Conservation (phyloP, 2,797 vertebrate species). For the Chromobotia macracanthus region DNA sequence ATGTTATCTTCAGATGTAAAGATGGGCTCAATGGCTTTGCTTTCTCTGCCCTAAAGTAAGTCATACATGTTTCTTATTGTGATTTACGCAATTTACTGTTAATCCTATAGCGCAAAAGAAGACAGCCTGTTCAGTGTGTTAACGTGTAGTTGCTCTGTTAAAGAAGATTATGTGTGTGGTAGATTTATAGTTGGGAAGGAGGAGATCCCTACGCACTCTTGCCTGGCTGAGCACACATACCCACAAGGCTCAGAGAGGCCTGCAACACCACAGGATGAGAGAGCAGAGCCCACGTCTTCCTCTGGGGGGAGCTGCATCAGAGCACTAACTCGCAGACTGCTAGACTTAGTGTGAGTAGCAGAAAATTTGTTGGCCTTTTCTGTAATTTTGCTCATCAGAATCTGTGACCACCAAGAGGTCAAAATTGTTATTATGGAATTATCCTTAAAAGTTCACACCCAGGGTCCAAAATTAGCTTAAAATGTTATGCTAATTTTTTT, state of each 20-base stretch:
- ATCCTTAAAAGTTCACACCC: background rate
- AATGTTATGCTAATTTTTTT: no score
- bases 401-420: background rate
- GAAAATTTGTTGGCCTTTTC: background rate
- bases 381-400: background rate
- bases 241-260: slow-evolving; percentile 64
- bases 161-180: slow-evolving; percentile 40
- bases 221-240: slow-evolving; percentile 74
- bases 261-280: slow-evolving; percentile 54
- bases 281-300: slow-evolving; percentile 61
- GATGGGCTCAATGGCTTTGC: slow-evolving; percentile 96
- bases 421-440: background rate
- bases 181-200: slow-evolving; percentile 97
- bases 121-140: background rate
- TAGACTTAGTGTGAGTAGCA: slow-evolving; percentile 87
- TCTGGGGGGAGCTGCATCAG: slow-evolving; percentile 72
- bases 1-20: slow-evolving; percentile 81
- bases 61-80: no score
- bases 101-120: background rate
- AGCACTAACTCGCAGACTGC: slow-evolving; percentile 79
- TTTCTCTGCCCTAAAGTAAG: slow-evolving; percentile 97
- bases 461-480: background rate
- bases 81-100: no score
- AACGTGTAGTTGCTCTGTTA: background rate
- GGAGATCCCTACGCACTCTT: slow-evolving; percentile 89